Evolutionary conservation across 2,113 vertebrate genomes (phyloP), one percentile per base, ranked within the genome.

Genomic region (Ailuropoda melanoleuca): DNA sequence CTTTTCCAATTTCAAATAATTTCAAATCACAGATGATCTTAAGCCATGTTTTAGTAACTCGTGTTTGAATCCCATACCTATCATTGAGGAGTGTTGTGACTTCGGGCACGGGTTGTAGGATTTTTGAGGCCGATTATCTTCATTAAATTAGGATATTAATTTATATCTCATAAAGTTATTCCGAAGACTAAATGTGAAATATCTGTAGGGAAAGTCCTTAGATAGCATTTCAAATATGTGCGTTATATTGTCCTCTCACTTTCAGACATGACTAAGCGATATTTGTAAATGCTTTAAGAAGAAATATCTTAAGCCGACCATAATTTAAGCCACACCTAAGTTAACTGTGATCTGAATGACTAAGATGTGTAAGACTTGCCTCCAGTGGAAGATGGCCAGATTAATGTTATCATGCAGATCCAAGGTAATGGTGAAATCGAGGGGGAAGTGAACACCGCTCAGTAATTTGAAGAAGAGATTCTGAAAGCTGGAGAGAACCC

Each of bases 1-100:
- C 39, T 66, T 92, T 92, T 89, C 11, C 26, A 83, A 34, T 75
- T 88, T 26, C 21, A 93, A 90, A 31, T 84, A 93, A 84, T 82
- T 89, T 93, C 43, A 50, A 68, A 26, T 21, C 24, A 82, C 31
- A 83, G 85, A 37, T 55, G 37, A 81, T 70, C 29, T 84, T 31
- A 74, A 85, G 48, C 6, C 48, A 50, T n/a, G 31, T 78, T 75
- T 86, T 60, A 91, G 43, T 24, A 55, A 60, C 17, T 95, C 58
- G 78, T 23, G 2, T 86, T 74, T 90, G 93, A 92, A 70, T 50
- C 31, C 7, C 13, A 53, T 10, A 90, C 39, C 15, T 77, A 53
- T 8, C 34, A 50, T 29, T 34, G 43, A 88, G 50, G 13, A 58
- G 19, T 2, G 37, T 13, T 88, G 68, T 80, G 64, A 82, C 72